Base-by-base conservation (phyloP, 2,113 vertebrate genomes). In the Triplophysa tibetana region DNA sequence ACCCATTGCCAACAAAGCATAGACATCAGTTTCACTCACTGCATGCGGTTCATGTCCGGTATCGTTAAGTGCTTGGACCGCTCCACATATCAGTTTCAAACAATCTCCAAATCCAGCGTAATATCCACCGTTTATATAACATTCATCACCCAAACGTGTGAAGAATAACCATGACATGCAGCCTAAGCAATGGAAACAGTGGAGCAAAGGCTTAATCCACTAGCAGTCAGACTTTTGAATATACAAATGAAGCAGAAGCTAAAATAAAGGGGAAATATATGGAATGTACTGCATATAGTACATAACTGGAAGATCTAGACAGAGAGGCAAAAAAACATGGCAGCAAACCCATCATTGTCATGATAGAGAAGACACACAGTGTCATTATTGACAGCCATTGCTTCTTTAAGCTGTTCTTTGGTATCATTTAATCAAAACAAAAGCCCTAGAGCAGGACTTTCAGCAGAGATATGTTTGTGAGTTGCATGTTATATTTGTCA, bases 401-500 rank as follows among this genome's bases (percentile, higher is more conserved):
- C 29, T n/a, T 19, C 52, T 21, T 72, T 38, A 38, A 21, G 6
- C 50, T 52, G 26, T 56, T 56, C 50, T 33, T n/a, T 4, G 1
- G 17, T 56, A 56, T 70, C 24, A 1, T 70, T 33, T 54, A 33
- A n/a, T 70, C 50, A 38, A 72, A 70, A 56, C 16, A n/a, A 33
- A 70, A 8, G 8, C 48, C 17, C 68, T 33, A 56, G 11, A 70
- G 56, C 17, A 33, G 10, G 0, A 45, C 38, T 68, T 45, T 16
- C 26, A 23, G 62, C 21, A 63, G 11, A 50, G 23, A 23, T 3
- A 81, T 76, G 84, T 65, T 48, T 5, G 86, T 75, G 73, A 74
- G 81, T 81, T 79, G 62, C 81, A 81, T 85, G 86, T 87, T 19
- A 87, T 79, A 83, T 72, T 88, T 87, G 81, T 80, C 79, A 78